These are phyloP conservation scores for Philereme transversata DNA, from an alignment of 2,888 invertebrate genomes.

Conservation along the genomic window DNA sequence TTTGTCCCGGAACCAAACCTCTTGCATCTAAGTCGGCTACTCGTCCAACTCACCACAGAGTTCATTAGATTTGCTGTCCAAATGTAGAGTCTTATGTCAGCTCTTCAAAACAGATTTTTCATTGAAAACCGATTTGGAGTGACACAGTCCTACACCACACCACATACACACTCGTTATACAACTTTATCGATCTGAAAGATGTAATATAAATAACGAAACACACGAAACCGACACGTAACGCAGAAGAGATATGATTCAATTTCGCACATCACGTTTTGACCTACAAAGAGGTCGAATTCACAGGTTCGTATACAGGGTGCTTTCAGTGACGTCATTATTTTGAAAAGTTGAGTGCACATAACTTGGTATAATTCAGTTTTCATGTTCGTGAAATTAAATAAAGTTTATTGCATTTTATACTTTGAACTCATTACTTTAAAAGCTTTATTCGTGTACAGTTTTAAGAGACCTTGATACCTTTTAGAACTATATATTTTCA, in stretches of 20 bases:
- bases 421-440: neutral
- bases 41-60: no score
- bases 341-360: slow-evolving; percentile 19
- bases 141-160: slow-evolving; percentile 3
- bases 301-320: slow-evolving; percentile 45
- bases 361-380: slow-evolving; percentile 7
- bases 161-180: slow-evolving; percentile 17
- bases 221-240: slow-evolving; percentile 55
- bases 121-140: slow-evolving; percentile 3
- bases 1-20: no score
- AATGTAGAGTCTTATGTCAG: neutral
- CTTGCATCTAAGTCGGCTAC: no score
- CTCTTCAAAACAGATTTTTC: slow-evolving; percentile 4
- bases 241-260: slow-evolving; percentile 46
- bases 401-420: neutral
- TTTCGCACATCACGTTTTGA: slow-evolving; percentile 55
- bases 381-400: slow-evolving; percentile 4
- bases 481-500: no score
- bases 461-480: no score
- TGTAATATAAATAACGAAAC: slow-evolving; percentile 46
- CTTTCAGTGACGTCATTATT: slow-evolving; percentile 45
- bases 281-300: slow-evolving; percentile 70
- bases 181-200: slow-evolving; percentile 60
- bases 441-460: neutral
- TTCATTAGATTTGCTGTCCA: no score